Conservation (phyloP, 2,888 invertebrate genomes). For the Mesochorus sp. region DNA sequence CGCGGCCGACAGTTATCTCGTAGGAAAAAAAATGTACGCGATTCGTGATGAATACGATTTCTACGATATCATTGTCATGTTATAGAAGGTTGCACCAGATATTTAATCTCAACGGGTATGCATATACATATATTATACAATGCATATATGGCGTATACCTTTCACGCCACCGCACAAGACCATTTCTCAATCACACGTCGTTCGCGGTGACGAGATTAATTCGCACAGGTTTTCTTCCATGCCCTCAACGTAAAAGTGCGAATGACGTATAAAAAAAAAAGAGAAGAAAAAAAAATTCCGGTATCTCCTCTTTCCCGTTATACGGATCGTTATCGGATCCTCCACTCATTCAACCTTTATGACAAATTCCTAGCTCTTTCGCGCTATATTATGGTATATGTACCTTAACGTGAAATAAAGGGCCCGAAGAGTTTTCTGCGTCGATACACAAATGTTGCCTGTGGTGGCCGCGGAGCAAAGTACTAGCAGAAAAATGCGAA, state of each 20-base stretch:
- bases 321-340: constrained; percentile 56
- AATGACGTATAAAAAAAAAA: constrained; percentile 29
- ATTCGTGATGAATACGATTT: constrained; percentile 15
- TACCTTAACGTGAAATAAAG: constrained; percentile 24
- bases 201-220: constrained; percentile 49
- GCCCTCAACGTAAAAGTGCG: constrained; percentile 16
- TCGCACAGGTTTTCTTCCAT: constrained; percentile 16
- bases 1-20: not conserved
- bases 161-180: constrained; percentile 8
- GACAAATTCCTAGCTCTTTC: constrained; percentile 54
- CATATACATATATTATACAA: not conserved
- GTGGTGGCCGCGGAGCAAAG: constrained; percentile 12
- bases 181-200: constrained; percentile 46
- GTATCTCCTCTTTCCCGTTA: constrained; percentile 20
- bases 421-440: not conserved
- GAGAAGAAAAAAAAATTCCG: not conserved
- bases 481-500: constrained; percentile 36
- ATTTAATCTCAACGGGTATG: constrained; percentile 2
- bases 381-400: constrained; percentile 23
- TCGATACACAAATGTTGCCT: constrained; percentile 5
- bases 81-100: constrained; percentile 2
- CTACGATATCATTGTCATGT: constrained; percentile 11
- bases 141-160: not conserved
- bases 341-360: constrained; percentile 50
- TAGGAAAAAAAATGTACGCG: not conserved